Base-by-base conservation (phyloP, 2,113 vertebrate species). In the Lethenteron reissneri region DNA sequence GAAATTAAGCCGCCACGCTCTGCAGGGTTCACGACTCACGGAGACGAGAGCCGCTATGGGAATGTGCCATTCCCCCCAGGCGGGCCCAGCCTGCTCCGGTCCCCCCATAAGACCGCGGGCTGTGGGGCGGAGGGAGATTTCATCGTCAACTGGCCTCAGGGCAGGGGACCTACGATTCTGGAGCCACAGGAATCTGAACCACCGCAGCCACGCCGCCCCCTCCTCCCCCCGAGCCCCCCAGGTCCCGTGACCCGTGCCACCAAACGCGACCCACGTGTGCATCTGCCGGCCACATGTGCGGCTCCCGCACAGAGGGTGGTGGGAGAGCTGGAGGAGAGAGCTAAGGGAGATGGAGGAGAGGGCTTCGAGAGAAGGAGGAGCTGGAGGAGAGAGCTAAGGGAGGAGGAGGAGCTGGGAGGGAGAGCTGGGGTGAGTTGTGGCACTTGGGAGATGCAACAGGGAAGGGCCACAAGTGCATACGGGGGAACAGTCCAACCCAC, bases 91-190 rank as follows among this genome's bases (percentile, higher is more conserved):
- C 12, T 9, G 25, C 70, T 21, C 9, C 57, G 15, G 15, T 71
- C 41, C 19, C 10, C 2, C 56, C 12, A 14, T 19, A 62, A 73
- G 75, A 76, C 77, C 57, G 7, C 41, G 41, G 41, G 41, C 41
- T 41, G 41, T 41, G 41, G 41, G 41, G 4, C 15, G 19, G 15
- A n/a, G 19, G 15, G 19, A n/a, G 19, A n/a, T 19, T 7, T 15
- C 15, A 68, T 19, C 19, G 1, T 68, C 19, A n/a, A 68, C 15
- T n/a, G 19, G 19, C 62, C 15, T 68, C 15, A 19, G 19, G 19
- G 19, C 15, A 68, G 15, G 19, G 15, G 19, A 41, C 41, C 19
- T 8, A 68, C 8, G 19, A 68, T 68, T 15, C 15, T 68, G 62
- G 62, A 68, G 15, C 15, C 15, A 68, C 19, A 68, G 15, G 15